Percentiles rank a stretch among this genome's conserved stretches.
Evolutionary conservation across 2,888 invertebrate genomes (phyloP).

Genomic region (Caenorhabditis drosophilae): DNA sequence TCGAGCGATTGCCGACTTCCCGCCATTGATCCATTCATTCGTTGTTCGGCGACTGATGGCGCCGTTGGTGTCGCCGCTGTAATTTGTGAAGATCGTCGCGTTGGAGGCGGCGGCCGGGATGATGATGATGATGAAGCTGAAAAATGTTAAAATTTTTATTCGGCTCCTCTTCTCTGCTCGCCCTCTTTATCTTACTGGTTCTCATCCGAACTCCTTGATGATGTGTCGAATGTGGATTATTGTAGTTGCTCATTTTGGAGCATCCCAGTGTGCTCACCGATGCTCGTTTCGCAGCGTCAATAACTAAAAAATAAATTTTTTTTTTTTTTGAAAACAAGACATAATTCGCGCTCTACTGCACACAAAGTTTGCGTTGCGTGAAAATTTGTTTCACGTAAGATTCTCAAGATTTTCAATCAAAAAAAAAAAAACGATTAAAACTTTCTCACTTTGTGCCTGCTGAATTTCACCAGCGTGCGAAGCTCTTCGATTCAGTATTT

Average conservation of each 20-base stretch:
- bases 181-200: constrained; percentile 33
- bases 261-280: constrained; percentile 18
- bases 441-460: background rate
- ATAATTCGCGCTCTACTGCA: too few species aligned
- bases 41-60: constrained; percentile 63
- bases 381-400: too few species aligned
- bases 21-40: constrained; percentile 28
- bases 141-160: background rate
- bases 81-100: constrained; percentile 69
- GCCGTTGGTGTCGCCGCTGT: constrained; percentile 66
- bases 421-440: too few species aligned
- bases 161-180: background rate
- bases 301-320: background rate
- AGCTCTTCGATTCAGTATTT: constrained; percentile 20
- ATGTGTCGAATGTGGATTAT: background rate
- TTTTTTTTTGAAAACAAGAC: too few species aligned
- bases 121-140: constrained; percentile 24
- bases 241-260: constrained; percentile 6
- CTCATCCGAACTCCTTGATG: constrained; percentile 35
- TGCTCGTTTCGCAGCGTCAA: constrained; percentile 15
- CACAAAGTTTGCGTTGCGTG: too few species aligned
- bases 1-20: constrained; percentile 50
- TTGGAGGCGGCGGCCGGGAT: constrained; percentile 72
- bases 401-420: too few species aligned
- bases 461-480: constrained; percentile 18